phyloP scores from a whole-genome alignment of 37 sponge, comb jelly and placozoan species.

The Halisarca cf. caerulea region DNA sequence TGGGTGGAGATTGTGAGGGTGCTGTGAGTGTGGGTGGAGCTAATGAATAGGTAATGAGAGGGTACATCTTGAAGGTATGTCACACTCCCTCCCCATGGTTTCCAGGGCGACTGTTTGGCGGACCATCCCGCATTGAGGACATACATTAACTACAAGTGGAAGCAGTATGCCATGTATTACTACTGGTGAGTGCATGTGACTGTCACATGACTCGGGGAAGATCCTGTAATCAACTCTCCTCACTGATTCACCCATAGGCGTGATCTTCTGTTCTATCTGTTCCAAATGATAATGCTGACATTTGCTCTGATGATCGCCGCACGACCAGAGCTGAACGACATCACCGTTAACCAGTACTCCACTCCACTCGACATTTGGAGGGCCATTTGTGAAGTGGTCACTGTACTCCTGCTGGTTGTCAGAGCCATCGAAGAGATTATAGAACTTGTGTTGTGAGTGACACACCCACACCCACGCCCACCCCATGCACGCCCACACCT shows the following conservation, averaged over 20 bases:
- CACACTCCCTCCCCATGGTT: neutral
- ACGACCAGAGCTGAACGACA: neutral
- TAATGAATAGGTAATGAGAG: too few species aligned
- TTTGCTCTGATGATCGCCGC: slow-evolving; percentile 24
- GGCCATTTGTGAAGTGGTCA: neutral
- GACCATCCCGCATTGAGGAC: neutral
- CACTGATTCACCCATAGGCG: neutral
- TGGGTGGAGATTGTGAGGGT: too few species aligned
- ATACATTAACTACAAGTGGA: slow-evolving; percentile 21
- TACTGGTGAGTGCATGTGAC: neutral
- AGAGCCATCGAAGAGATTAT: neutral
- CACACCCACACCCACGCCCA: too few species aligned
- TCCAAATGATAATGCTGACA: slow-evolving; percentile 29
- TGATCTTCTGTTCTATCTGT: neutral
- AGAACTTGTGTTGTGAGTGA: slow-evolving; percentile 10
- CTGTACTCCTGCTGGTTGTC: neutral
- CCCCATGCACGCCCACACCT: too few species aligned
- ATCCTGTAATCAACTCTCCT: too few species aligned
- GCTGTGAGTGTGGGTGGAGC: too few species aligned
- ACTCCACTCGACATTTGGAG: slow-evolving; percentile 24
- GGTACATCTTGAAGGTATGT: too few species aligned
- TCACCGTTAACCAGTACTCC: neutral
- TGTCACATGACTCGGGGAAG: too few species aligned
- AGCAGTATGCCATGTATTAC: slow-evolving; percentile 15
- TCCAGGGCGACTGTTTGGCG: slow-evolving; percentile 6